Percentiles rank a stretch among this genome's conserved stretches.
phyloP scores from a whole-genome alignment of 2,888 invertebrate species.

The Ophion costatus region DNA sequence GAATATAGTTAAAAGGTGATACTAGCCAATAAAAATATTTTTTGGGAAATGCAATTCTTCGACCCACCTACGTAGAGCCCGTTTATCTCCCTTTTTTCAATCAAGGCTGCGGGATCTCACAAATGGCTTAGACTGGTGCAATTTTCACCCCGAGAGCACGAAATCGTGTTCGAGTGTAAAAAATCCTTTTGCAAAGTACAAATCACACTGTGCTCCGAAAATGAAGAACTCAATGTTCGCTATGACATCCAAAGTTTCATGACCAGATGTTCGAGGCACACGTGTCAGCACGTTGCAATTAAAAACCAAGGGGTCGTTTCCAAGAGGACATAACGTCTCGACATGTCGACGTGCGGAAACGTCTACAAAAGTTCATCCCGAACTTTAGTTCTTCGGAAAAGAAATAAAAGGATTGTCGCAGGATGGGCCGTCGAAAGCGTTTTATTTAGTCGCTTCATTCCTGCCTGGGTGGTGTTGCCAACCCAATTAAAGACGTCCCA shows the following conservation, averaged over 20 bases:
- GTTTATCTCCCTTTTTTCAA: too few relatives aligned
- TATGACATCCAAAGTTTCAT: constrained; percentile 9
- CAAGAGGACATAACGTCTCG: constrained; percentile 6
- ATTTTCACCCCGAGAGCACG: too few relatives aligned
- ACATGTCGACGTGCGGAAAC: constrained; percentile 34
- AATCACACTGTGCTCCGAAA: not conserved
- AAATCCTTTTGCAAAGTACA: too few relatives aligned
- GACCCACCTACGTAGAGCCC: too few relatives aligned
- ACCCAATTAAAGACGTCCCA: constrained; percentile 83
- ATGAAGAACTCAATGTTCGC: not conserved
- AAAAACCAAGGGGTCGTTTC: constrained; percentile 14
- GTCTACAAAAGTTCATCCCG: constrained; percentile 45
- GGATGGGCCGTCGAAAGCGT: constrained; percentile 72
- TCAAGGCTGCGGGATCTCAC: too few relatives aligned
- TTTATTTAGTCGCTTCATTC: constrained; percentile 77
- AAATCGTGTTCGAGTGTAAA: too few relatives aligned
- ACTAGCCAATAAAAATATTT: too few relatives aligned
- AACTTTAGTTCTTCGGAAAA: constrained; percentile 28
- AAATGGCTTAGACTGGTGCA: too few relatives aligned
- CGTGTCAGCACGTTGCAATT: not conserved
- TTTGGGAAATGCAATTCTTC: too few relatives aligned
- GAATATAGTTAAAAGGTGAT: too few relatives aligned
- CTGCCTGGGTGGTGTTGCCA: constrained; percentile 74
- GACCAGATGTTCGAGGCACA: constrained; percentile 41
- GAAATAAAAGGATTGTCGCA: constrained; percentile 29